Evolutionary conservation across 2,888 invertebrate species (phyloP).

Genomic region (Noctua janthe): DNA sequence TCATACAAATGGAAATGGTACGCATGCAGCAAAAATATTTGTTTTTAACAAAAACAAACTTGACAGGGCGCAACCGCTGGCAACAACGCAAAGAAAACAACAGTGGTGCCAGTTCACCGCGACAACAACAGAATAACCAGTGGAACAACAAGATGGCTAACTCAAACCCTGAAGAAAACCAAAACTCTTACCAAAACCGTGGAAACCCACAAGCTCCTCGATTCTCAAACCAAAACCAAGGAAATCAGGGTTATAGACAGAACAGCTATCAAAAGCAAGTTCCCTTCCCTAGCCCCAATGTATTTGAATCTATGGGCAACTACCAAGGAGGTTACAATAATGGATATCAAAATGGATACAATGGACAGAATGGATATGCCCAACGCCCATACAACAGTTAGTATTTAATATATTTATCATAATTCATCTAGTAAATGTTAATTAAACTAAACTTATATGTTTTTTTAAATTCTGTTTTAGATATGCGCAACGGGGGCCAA

Average conservation of each 20-base stretch:
- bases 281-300: slow-evolving; percentile 90
- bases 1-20: background rate
- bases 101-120: slow-evolving; percentile 87
- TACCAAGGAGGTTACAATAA: slow-evolving; percentile 90
- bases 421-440: background rate
- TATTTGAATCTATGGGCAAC: slow-evolving; percentile 90
- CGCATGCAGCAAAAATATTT: background rate
- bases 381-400: slow-evolving; percentile 87
- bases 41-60: background rate
- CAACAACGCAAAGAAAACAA: slow-evolving; percentile 91
- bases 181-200: slow-evolving; percentile 82
- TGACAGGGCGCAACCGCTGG: slow-evolving; percentile 91
- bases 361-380: slow-evolving; percentile 86
- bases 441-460: background rate
- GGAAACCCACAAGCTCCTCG: slow-evolving; percentile 87
- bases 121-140: slow-evolving; percentile 88
- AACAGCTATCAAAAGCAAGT: slow-evolving; percentile 89
- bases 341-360: slow-evolving; percentile 89
- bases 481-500: slow-evolving; percentile 83
- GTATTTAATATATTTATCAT: slow-evolving; percentile 61
- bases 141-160: slow-evolving; percentile 89
- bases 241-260: slow-evolving; percentile 85
- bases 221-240: slow-evolving; percentile 87
- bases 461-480: slow-evolving; percentile 61
- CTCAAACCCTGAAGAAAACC: slow-evolving; percentile 77